Base-by-base conservation (phyloP, 2,113 vertebrate species). In the Lamprologus sp. region DNA sequence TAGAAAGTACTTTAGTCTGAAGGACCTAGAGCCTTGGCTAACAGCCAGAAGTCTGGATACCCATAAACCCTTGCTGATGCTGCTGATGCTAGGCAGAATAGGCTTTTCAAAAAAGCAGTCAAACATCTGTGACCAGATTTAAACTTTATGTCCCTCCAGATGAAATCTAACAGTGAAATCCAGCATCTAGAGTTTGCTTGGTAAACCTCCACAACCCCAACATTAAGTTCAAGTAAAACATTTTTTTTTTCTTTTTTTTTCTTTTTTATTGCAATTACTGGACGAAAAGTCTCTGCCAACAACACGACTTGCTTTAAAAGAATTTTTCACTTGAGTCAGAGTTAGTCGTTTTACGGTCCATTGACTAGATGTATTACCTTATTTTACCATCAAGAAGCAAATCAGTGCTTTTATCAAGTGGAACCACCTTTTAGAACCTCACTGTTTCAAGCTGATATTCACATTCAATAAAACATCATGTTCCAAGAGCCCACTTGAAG, bases 11-110 rank as follows among this genome's bases (percentile, higher is more conserved):
- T 88, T 92, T 54, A 81, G 81, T 81, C 51, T 85, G 40, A 86
- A 90, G 86, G 86, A 89, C 85, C 54, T 49, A 53, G 54, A 80
- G 85, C 56, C 33, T 77, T 92, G 90, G 87, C 79, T 54, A 40
- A 45, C 33, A 79, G 88, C 91, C 93, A 94, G 45, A 47, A 58
- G 83, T 75, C 77, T 87, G 73, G 35, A 82, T 79, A 89, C 84
- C 87, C 81, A 89, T 35, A 89, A 90, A 88, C 42, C 56, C 9
- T 84, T 88, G 82, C 79, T 84, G 81, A 47, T 68, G 28, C 84
- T 87, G 83, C 86, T 88, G 87, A 82, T 90, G 77, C 86, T 82
- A 51, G 88, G 85, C 90, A 91, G 82, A 87, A 54, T 54, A 49
- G 28, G 53, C 42, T 82, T 70, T 83, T 81, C 7, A 15, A 45